Evolutionary conservation across 2,888 invertebrate genomes (phyloP), one percentile per base, ranked within the genome.

Genomic region (Laspeyria flexula): DNA sequence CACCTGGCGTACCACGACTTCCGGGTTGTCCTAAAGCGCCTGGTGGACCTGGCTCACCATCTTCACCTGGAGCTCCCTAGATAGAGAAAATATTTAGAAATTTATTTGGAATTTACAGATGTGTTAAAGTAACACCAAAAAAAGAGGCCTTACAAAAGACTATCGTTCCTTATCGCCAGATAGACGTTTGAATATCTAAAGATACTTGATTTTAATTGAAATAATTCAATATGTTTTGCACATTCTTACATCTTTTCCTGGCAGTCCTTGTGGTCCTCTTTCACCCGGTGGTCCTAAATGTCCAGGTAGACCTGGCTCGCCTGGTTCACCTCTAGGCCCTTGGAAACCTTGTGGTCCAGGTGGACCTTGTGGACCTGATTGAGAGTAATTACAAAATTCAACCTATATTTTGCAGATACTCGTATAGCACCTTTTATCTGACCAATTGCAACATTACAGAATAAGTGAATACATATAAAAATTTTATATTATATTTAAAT

Each of bases 341-440:
- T 97, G 96, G 65, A 97, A 97, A 10, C 97, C 97, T 85, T 96
- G 96, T 0, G 96, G 96, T 1, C 93, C 93, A 1, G 90, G 89
- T 0, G 91, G 90, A 3, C 93, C 93, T 75, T 90, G 90, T 0
- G 90, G 90, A 53, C 93, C 93, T 93, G 27, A 15, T 13, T n/a
- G 37, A 43, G 16, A 27, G n/a, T n/a, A n/a, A n/a, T n/a, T n/a
- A n/a, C n/a, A n/a, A n/a, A n/a, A n/a, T n/a, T n/a, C n/a, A n/a
- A n/a, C n/a, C n/a, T n/a, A n/a, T n/a, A n/a, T n/a, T n/a, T n/a
- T n/a, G n/a, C n/a, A n/a, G n/a, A n/a, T n/a, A n/a, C n/a, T n/a
- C n/a, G n/a, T n/a, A n/a, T n/a, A n/a, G n/a, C n/a, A n/a, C n/a
- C n/a, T n/a, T n/a, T n/a, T n/a, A n/a, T n/a, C n/a, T n/a, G n/a